phyloP scores from a whole-genome alignment of 1,140 invertebrate species.

The Oryctes rhinoceros region DNA sequence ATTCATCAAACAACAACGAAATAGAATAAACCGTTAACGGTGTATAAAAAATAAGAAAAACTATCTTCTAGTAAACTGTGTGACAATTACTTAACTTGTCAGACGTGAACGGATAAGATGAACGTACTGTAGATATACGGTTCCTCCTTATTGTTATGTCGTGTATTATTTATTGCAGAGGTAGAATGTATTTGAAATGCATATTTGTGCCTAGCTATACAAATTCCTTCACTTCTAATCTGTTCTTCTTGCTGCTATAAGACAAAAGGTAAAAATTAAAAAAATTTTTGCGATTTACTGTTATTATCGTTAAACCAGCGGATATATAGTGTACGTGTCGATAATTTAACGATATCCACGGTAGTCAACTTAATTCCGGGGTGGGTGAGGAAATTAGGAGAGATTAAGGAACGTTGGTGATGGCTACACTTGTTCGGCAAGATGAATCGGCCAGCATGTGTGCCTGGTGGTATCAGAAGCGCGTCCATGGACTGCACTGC shows the following conservation, averaged over 20 bases:
- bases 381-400: slow-evolving; percentile 24
- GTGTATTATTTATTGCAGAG: slow-evolving; percentile 23
- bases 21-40: background rate
- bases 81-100: background rate
- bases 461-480: slow-evolving; percentile 28
- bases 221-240: background rate
- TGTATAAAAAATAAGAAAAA: slow-evolving; percentile 7
- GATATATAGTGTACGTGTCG: background rate
- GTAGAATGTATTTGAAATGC: slow-evolving; percentile 30
- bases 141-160: background rate
- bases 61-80: background rate
- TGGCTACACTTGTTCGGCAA: slow-evolving; percentile 9
- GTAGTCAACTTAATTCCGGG: background rate
- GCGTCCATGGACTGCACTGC: slow-evolving; percentile 32
- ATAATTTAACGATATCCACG: background rate
- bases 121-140: background rate
- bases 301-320: background rate
- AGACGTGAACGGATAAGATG: background rate
- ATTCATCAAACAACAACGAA: background rate
- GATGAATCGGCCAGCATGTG: slow-evolving; percentile 28
- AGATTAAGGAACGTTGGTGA: slow-evolving; percentile 15
- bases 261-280: too few species aligned
- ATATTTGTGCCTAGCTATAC: background rate
- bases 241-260: background rate
- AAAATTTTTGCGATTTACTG: too few species aligned